phyloP scores from a whole-genome alignment of 92 coral and sea anemone genomes.

The Umimayanthus kanabou region DNA sequence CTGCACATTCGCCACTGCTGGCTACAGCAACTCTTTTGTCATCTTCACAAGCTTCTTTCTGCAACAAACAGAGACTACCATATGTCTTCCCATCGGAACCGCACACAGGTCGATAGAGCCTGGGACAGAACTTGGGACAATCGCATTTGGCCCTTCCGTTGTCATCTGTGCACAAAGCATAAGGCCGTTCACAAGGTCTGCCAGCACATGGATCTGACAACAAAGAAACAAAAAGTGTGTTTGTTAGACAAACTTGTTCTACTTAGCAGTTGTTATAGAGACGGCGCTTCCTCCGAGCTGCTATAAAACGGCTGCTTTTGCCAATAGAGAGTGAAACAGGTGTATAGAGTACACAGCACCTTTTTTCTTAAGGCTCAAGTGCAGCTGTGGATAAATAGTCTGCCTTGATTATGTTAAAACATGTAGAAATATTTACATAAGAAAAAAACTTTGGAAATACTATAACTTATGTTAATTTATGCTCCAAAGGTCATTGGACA shows the following conservation, averaged over 20 bases:
- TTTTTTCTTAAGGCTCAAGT: too few species aligned
- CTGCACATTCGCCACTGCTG: slow-evolving; percentile 1
- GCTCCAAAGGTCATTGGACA: neutral
- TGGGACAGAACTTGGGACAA: slow-evolving; percentile 33
- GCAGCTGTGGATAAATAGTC: too few species aligned
- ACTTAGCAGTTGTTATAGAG: too few species aligned
- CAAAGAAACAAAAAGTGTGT: neutral
- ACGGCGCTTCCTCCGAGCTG: too few species aligned
- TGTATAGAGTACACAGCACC: too few species aligned
- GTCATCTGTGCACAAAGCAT: neutral
- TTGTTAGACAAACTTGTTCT: too few species aligned
- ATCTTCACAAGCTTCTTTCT: slow-evolving; percentile 13
- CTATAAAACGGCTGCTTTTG: too few species aligned
- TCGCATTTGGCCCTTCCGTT: slow-evolving; percentile 17
- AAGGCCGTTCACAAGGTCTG: slow-evolving; percentile 28
- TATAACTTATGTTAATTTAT: too few species aligned
- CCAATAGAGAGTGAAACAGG: too few species aligned
- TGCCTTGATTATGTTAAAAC: neutral
- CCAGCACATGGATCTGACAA: slow-evolving; percentile 2
- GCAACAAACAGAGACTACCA: slow-evolving; percentile 18
- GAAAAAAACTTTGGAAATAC: too few species aligned
- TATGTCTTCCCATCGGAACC: slow-evolving; percentile 26
- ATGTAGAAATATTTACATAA: neutral
- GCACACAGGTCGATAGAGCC: slow-evolving; percentile 9
- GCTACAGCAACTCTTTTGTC: neutral